phyloP scores from a whole-genome alignment of 2,888 invertebrate species.

The Rhaphigaster nebulosa region DNA sequence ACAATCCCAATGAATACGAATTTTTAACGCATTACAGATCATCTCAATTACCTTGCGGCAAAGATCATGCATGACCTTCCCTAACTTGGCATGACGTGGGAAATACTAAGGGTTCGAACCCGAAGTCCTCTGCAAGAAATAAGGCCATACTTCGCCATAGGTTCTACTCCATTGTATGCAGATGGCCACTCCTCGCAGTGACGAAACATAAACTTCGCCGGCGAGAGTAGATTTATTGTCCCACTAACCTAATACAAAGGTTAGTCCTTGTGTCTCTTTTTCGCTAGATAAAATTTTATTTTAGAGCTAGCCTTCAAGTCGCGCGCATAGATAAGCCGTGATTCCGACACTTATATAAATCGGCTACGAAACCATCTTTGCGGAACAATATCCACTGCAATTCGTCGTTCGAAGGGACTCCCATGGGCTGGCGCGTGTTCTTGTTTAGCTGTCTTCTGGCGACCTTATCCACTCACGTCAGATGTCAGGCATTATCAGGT shows the following conservation, averaged over 20 bases:
- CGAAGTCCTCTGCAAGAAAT: background rate
- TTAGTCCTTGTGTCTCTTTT: conserved; percentile 3
- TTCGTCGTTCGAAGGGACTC: background rate
- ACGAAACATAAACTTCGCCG: too few relatives aligned
- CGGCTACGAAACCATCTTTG: background rate
- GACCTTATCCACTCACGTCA: background rate
- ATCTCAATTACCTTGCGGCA: too few relatives aligned
- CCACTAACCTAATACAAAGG: conserved; percentile 7
- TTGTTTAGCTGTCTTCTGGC: background rate
- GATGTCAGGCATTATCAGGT: conserved; percentile 11
- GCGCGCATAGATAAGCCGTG: background rate
- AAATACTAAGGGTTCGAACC: background rate
- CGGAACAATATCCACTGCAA: too few relatives aligned
- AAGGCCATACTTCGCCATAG: background rate
- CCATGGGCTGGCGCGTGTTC: background rate
- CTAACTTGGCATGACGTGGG: background rate
- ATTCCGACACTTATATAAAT: conserved; percentile 14
- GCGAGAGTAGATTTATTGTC: conserved; percentile 6
- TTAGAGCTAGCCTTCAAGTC: conserved; percentile 20
- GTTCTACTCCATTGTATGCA: background rate
- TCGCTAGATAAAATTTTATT: background rate
- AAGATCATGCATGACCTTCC: background rate
- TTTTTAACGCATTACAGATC: too few relatives aligned
- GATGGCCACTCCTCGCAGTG: conserved; percentile 10
- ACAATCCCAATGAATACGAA: too few relatives aligned